These are phyloP conservation scores for Littorina saxatilis DNA, from an alignment of 1,140 invertebrate genomes.

Conservation along the genomic window DNA sequence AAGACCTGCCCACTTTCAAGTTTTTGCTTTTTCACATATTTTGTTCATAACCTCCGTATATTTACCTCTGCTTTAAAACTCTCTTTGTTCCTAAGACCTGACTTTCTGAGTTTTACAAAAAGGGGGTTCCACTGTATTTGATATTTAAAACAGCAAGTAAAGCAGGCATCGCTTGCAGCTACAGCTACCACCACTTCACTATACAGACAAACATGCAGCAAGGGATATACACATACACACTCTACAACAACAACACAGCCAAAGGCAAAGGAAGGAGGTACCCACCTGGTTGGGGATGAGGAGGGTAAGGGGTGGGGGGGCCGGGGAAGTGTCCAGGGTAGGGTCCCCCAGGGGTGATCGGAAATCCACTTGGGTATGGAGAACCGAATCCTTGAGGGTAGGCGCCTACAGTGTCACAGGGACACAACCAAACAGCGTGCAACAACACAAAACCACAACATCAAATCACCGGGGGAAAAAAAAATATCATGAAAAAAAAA, in stretches of 20 bases:
- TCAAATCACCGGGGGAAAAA: background rate
- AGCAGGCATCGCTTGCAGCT: no score
- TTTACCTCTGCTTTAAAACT: no score
- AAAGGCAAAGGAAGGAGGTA: background rate
- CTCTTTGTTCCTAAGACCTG: no score
- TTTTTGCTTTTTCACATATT: no score
- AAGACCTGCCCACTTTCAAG: no score
- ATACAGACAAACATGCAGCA: background rate
- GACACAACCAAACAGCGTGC: slow-evolving; percentile 16
- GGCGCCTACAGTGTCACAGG: slow-evolving; percentile 6
- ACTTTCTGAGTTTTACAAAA: no score
- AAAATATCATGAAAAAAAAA: background rate
- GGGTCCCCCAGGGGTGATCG: slow-evolving; percentile 12
- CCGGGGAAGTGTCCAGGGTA: slow-evolving; percentile 16
- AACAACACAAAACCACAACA: slow-evolving; percentile 7
- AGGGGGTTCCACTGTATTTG: no score
- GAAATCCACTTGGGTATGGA: slow-evolving; percentile 18
- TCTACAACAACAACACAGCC: background rate
- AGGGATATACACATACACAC: background rate
- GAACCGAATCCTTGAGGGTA: slow-evolving; percentile 26
- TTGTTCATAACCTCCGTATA: no score
- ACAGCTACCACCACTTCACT: background rate
- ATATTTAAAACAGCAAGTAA: no score
- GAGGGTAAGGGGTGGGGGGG: slow-evolving; percentile 30
- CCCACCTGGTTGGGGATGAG: slow-evolving; percentile 33